Percentiles rank a stretch among this genome's conserved stretches.
Conservation (phyloP, 2,113 vertebrate species). For the Petaurus breviceps region DNA sequence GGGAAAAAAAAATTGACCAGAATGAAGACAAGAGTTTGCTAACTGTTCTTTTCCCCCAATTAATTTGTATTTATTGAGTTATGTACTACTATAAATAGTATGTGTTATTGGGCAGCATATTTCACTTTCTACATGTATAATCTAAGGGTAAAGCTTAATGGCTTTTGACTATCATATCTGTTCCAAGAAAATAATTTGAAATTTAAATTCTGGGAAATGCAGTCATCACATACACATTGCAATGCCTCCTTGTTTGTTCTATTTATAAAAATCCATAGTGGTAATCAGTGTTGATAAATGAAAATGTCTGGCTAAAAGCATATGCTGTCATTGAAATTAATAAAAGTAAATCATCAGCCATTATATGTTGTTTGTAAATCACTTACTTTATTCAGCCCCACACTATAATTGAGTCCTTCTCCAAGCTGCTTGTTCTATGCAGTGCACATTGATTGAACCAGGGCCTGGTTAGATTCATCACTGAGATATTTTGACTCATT, state of each 20-base stretch:
- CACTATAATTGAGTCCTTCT: background rate
- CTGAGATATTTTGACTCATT: background rate
- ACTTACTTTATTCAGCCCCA: background rate
- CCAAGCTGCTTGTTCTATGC: background rate
- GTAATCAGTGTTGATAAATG: background rate
- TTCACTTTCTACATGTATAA: background rate
- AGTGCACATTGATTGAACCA: background rate
- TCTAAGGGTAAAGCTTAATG: background rate
- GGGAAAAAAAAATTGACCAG: background rate
- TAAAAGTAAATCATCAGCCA: background rate
- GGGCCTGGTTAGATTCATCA: background rate
- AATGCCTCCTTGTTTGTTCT: background rate
- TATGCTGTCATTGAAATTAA: background rate
- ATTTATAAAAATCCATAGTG: background rate
- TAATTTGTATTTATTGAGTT: background rate
- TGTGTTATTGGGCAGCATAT: background rate
- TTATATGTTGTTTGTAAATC: background rate
- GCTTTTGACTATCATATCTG: background rate
- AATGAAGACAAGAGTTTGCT: background rate
- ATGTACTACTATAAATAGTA: background rate
- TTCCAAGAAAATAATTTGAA: background rate
- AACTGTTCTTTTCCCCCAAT: background rate
- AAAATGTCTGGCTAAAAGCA: background rate
- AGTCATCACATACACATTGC: background rate
- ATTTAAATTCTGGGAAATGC: background rate